Evolutionary conservation across 1,140 invertebrate genomes (phyloP), one percentile per base, ranked within the genome.

Genomic region (Drosophila repleta): DNA sequence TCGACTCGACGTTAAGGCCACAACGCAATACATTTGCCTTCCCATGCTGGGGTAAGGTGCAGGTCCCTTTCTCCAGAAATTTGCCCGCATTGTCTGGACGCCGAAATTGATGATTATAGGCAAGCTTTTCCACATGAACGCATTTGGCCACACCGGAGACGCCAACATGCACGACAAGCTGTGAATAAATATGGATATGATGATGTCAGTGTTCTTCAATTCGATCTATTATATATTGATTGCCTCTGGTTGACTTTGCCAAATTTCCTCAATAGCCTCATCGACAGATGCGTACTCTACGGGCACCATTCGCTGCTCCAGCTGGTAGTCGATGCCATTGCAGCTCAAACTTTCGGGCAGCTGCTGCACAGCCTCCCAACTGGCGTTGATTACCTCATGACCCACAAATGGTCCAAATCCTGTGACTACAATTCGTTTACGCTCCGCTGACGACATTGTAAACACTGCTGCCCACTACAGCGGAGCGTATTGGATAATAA

Each of bases 401-500:
- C 92, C 92, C 10, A 67, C 6, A 92, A 96, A 96, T 51, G 95
- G 95, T 4, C 95, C 95, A 92, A 96, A 96, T 18, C 96, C 96
- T 66, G 94, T 94, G 67, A 95, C 92, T 26, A 95, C 41, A 57
- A 93, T 81, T n/a, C 90, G 65, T 56, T 91, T 88, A 67, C 76
- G 70, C 26, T 80, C 80, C 43, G 51, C 24, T 37, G 79, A 72
- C 43, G 79, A 62, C 75, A 87, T 68, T 64, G 55, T 77, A 67
- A 67, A 67, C n/a, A 60, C 58, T 32, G 15, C n/a, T 58, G 15
- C 15, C 62, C 52, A 49, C 60, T 41, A 58, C 37, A 64, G 11
- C 15, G 45, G 39, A 51, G 17, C 8, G 56, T 60, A 61, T 55
- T 17, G 4, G n/a, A n/a, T n/a, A n/a, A n/a, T n/a, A n/a, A n/a